phyloP scores from a whole-genome alignment of 2,113 vertebrate genomes.

The Sylvilagus bachmani region DNA sequence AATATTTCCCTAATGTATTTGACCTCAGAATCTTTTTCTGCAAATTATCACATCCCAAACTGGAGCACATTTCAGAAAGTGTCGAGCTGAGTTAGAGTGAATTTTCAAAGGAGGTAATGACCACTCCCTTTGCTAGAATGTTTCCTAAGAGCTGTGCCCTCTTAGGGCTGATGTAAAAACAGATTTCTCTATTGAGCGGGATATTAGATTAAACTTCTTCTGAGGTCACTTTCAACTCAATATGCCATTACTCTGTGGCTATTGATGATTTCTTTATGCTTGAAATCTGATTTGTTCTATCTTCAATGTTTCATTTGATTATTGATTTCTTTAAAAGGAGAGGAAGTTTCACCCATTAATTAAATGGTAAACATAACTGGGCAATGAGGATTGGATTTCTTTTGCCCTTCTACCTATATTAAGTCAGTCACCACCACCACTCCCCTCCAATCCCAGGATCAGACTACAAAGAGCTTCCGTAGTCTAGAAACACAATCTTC shows the following conservation, averaged over 20 bases:
- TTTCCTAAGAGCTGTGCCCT: background rate
- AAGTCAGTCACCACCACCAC: background rate
- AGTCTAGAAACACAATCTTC: background rate
- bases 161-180: background rate
- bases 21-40: background rate
- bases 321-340: slow-evolving; percentile 58
- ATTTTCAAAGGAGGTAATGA: background rate
- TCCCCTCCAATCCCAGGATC: background rate
- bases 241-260: slow-evolving; percentile 16
- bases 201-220: background rate
- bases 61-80: background rate
- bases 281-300: slow-evolving; percentile 56
- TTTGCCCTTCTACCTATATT: background rate
- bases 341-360: slow-evolving; percentile 54
- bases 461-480: background rate
- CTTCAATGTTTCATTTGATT: slow-evolving; percentile 68
- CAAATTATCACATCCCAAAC: background rate
- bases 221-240: slow-evolving; percentile 43
- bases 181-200: background rate
- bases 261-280: slow-evolving; percentile 50
- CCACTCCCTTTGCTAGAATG: background rate
- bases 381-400: background rate
- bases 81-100: background rate
- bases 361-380: slow-evolving; percentile 55
- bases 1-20: background rate